Evolutionary conservation across 2,888 invertebrate species (phyloP).

Genomic region (Ceratothoa steindachneri): DNA sequence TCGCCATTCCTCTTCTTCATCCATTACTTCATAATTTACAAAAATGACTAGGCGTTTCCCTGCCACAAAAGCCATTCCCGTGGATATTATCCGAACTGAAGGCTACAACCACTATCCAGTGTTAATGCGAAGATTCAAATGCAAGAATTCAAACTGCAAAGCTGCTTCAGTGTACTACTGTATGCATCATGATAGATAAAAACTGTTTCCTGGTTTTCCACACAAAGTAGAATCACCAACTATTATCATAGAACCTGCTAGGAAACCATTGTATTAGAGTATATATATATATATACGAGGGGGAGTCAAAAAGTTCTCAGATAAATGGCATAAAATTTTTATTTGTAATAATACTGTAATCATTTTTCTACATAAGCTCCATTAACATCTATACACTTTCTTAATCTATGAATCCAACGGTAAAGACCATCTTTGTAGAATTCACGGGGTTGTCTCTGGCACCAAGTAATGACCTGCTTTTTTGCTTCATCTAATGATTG

Average conservation of each 20-base stretch:
- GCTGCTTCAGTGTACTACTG: background rate
- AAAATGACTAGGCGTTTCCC: background rate
- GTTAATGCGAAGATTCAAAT: background rate
- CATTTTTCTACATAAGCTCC: too few relatives aligned
- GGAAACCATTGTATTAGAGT: background rate
- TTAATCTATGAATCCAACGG: too few relatives aligned
- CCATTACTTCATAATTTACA: background rate
- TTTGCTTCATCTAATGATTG: too few relatives aligned
- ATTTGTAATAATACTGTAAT: too few relatives aligned
- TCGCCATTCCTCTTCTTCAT: background rate
- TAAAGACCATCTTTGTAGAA: too few relatives aligned
- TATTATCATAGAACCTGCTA: background rate
- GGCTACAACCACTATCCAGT: too few relatives aligned
- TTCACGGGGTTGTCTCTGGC: too few relatives aligned
- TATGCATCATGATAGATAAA: slow-evolving; percentile 2
- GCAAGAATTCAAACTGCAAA: background rate
- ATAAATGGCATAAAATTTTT: too few relatives aligned
- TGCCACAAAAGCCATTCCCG: background rate
- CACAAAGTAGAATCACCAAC: background rate
- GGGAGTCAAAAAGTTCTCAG: too few relatives aligned
- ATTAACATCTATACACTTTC: too few relatives aligned
- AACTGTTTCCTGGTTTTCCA: slow-evolving; percentile 14
- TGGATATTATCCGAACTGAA: background rate
- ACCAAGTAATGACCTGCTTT: too few relatives aligned
- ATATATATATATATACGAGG: too few relatives aligned